Evolutionary conservation across 2,113 vertebrate species (phyloP), one percentile per base, ranked within the genome.

Genomic region (Entelurus aequoreus): DNA sequence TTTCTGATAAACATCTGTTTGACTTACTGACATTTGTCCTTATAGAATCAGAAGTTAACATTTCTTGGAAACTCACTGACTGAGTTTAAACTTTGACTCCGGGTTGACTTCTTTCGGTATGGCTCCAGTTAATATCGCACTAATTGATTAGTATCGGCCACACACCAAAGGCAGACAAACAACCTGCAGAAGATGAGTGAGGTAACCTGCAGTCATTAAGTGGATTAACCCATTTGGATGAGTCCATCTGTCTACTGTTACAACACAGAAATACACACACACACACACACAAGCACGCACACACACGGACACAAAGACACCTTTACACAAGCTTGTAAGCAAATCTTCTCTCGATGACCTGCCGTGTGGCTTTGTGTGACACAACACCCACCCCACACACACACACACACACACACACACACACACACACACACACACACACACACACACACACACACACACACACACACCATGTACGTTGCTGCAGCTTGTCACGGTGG

Each of bases 141-240:
- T 28, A 28, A 28, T 28, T 28, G 28, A 28, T 28, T 28, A 4
- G 28, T 28, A 2, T 2, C 28, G 28, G 28, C 28, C 28, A 28
- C 28, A 57, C 53, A 56, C 65, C 56, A 64, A 70, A 42, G 44
- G 55, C 21, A 57, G 56, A 69, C 57, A 71, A 71, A 78, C 76
- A 76, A 79, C 73, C 80, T 54, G 55, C 62, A 63, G 58, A 54
- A 64, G 63, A 60, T 53, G 65, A 16, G 65, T 71, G 69, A 71
- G 69, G 62, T 78, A 74, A 82, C 78, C 67, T 75, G 80, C 65
- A 61, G 63, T 69, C 71, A 83, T 79, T 87, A 88, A 86, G 65
- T 70, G 72, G 86, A 88, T 90, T 88, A 88, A 78, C 82, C 80
- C 51, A 77, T 68, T 76, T 74, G 80, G 85, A 85, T 87, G 84